Evolutionary conservation across 1,140 invertebrate genomes (phyloP), one percentile per base, ranked within the genome.

Genomic region (Sarcophaga peregrina): DNA sequence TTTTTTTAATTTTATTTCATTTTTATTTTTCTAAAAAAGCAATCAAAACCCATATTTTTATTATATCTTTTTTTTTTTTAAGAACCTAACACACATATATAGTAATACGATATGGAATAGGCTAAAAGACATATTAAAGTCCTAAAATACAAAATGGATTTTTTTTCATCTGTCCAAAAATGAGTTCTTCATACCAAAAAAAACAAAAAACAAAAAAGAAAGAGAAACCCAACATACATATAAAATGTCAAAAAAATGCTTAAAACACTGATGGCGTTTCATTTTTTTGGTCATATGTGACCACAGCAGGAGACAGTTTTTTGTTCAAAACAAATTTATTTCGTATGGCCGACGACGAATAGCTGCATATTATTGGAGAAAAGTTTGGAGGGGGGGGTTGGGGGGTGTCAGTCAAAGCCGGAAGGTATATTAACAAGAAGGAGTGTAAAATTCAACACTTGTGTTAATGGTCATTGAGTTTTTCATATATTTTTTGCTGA

Each of bases 301-400:
- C 75, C 75, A 78, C 75, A 78, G 75, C 75, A 78, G 75, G 75
- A 78, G 75, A 78, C 75, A 78, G 47, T 78, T 78, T 50, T 76
- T 76, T 47, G 13, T 76, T 76, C 48, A 78, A 50, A 9, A 50
- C 50, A 52, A 48, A 15, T 50, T 76, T 78, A 52, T 20, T 48
- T 6, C 48, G 62, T 72, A 25, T 72, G 17, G 11, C 62, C 37
- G 10, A 45, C 15, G 9, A 15, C 15, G 15, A 13, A 5, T 75
- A 45, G 25, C 72, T 45, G 72, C 52, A 13, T 13, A n/a, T n/a
- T 13, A 1, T 13, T 52, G 8, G 50, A 5, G 50, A 52, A 58
- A 37, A 37, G 25, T 37, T 37, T 37, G 25, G 52, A 15, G 58
- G 13, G 5, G 7, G 54, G 9, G 54, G 54, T 5, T 58, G 54